Base-by-base conservation (phyloP, 2,888 invertebrate species). In the Sesamia inferens region DNA sequence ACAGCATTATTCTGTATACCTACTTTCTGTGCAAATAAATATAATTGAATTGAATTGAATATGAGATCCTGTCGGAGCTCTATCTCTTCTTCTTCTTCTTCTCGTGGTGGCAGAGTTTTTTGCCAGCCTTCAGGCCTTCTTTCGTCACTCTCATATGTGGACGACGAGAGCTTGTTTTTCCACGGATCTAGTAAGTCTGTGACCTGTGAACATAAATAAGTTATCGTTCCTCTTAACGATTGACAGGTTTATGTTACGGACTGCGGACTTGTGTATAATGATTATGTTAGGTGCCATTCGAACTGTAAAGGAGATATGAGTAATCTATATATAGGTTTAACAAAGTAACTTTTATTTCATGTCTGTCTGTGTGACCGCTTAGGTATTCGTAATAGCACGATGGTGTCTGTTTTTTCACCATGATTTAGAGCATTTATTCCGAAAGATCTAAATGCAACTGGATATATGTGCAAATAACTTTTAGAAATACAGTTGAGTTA, bases 181-280 rank as follows among this genome's bases (percentile, higher is more conserved):
- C 19, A 48, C 67, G 74, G 79, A 79, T 72, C 65, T 67, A 68
- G 16, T 65, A n/a, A 55, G 10, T 44, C 14, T 61, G 51, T 82
- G 79, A 70, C 83, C 79, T 68, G 59, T 19, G 39, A 48, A 19
- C 51, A 55, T 69, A 47, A 63, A 58, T 48, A 67, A 44, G 47
- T 74, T 79, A 83, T 81, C 79, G 19, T 22, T 22, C 13, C 16
- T 39, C 39, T 31, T 68, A 63, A 55, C 13, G 59, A 42, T 66
- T 47, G 10, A 67, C 54, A 63, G n/a, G 5, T 51, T 16, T n/a
- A 22, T 54, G 63, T 58, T 44, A 58, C 19, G 51, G 58, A 74
- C 77, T 77, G 31, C 69, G 69, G 48, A 77, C 48, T 74, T 65
- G 13, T 31, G 14, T 51, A 13, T 44, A 71, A 3, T 71, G 57